phyloP scores from a whole-genome alignment of 2,888 invertebrate species.

The Euzetes globulus region DNA sequence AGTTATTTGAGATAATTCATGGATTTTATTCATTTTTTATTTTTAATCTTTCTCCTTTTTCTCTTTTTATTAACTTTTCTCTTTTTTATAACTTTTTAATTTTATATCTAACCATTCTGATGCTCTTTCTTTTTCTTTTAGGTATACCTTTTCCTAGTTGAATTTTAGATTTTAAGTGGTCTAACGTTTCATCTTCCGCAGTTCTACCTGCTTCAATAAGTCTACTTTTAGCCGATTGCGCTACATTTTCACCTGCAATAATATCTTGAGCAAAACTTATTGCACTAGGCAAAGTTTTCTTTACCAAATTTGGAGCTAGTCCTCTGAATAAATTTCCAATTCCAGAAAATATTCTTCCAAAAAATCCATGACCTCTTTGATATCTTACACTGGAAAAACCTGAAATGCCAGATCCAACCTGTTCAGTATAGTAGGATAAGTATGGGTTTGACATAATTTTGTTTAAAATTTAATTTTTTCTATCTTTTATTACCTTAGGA shows the following conservation, averaged over 20 bases:
- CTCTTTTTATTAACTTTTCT: background rate
- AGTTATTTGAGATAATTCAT: background rate
- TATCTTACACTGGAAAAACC: background rate
- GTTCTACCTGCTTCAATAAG: background rate
- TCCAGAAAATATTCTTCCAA: background rate
- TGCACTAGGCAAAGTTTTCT: background rate
- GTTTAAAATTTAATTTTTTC: too few species aligned
- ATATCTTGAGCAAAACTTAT: background rate
- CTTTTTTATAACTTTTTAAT: background rate
- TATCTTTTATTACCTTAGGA: background rate
- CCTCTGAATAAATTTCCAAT: background rate
- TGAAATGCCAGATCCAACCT: background rate
- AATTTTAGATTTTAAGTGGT: background rate
- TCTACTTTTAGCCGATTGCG: background rate
- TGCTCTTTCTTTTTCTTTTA: background rate
- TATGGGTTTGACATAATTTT: too few species aligned
- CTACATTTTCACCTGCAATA: background rate
- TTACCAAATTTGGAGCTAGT: background rate
- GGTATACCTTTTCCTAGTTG: background rate
- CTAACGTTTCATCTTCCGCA: background rate
- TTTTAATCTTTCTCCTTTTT: background rate
- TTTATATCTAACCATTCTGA: background rate
- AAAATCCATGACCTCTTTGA: slow-evolving; percentile 13
- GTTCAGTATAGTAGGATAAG: too few species aligned
- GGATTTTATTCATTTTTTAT: slow-evolving; percentile 4